These are phyloP conservation scores for Drosophila peninsularis DNA, from an alignment of 2,888 invertebrate species.

Conservation along the genomic window DNA sequence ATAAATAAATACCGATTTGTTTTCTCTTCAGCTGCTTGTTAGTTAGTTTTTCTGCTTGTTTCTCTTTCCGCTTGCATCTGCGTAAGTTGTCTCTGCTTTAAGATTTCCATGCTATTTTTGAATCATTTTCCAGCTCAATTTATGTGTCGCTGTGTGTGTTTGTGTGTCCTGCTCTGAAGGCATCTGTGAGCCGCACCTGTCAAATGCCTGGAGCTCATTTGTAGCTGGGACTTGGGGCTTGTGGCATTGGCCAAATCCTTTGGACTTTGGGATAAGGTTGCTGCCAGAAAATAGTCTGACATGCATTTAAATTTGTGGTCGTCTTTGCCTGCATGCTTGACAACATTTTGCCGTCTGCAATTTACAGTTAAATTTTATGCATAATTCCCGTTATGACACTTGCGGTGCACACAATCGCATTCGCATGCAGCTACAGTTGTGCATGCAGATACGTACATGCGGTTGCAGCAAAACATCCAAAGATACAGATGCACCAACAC, in stretches of 20 bases:
- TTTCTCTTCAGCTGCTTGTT: background rate
- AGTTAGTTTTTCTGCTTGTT: background rate
- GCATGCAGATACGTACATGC: slow-evolving; percentile 24
- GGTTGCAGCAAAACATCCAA: slow-evolving; percentile 27
- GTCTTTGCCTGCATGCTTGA: slow-evolving; percentile 41
- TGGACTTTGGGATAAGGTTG: slow-evolving; percentile 26
- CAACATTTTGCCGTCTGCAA: slow-evolving; percentile 65
- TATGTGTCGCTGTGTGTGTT: background rate
- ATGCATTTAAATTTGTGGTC: slow-evolving; percentile 56
- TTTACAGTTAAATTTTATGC: slow-evolving; percentile 71
- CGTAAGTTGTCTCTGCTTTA: background rate
- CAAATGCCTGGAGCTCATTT: slow-evolving; percentile 48
- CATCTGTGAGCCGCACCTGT: slow-evolving; percentile 30
- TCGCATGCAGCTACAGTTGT: slow-evolving; percentile 6
- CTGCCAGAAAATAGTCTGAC: slow-evolving; percentile 44
- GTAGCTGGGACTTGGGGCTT: slow-evolving; percentile 13
- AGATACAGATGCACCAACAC: slow-evolving; percentile 23
- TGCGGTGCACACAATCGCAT: slow-evolving; percentile 49
- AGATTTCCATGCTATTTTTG: slow-evolving; percentile 8
- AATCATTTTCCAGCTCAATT: background rate
- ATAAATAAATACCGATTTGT: slow-evolving; percentile 12
- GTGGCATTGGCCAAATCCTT: slow-evolving; percentile 32
- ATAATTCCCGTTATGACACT: slow-evolving; percentile 76
- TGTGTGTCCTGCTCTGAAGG: background rate
- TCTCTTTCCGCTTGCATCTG: background rate